Base-by-base conservation (phyloP, 2,888 invertebrate species). In the Philhelius pedissequus region DNA sequence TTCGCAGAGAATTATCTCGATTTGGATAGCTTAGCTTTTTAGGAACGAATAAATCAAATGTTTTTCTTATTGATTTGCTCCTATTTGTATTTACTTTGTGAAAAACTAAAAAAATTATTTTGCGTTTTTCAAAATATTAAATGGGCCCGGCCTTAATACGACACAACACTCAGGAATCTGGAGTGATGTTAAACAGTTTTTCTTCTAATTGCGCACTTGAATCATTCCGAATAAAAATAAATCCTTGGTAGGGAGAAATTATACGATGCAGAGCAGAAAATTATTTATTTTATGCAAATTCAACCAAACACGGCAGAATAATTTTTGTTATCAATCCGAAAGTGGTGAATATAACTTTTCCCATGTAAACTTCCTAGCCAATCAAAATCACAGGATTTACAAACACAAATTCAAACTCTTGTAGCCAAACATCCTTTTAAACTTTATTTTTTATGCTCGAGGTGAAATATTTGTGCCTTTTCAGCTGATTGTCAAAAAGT, bases 141-240 rank as follows among this genome's bases (percentile, higher is more conserved):
- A 79, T 38, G 70, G 74, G 69, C 56, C 40, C 69, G 48, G 79
- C 78, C 83, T 73, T 66, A n/a, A 70, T 79, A 78, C 83, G 74
- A 64, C 69, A 78, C 83, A 78, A 66, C 45, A 66, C 74, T 32
- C 20, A 32, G n/a, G 74, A 6, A 69, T 35, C 13, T 62, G 66
- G 11, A 84, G 15, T 80, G 52, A 80, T 75, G 56, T 52, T 71
- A 40, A 71, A 54, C 38, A 62, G 30, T 48, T 69, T 58, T 60
- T 66, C 60, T 35, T 48, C 18, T 69, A 71, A 62, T 80, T 84
- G 84, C 84, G 84, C 84, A 84, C 84, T 75, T 62, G 45, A 68
- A 62, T 48, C 74, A 83, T 79, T 83, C 79, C 75, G 83, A 84
- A 83, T 32, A 27, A 27, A 54, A 58, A 9, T 38, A 30, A 30